phyloP scores from a whole-genome alignment of 2,113 vertebrate species.

The Proterorhinus semilunaris region DNA sequence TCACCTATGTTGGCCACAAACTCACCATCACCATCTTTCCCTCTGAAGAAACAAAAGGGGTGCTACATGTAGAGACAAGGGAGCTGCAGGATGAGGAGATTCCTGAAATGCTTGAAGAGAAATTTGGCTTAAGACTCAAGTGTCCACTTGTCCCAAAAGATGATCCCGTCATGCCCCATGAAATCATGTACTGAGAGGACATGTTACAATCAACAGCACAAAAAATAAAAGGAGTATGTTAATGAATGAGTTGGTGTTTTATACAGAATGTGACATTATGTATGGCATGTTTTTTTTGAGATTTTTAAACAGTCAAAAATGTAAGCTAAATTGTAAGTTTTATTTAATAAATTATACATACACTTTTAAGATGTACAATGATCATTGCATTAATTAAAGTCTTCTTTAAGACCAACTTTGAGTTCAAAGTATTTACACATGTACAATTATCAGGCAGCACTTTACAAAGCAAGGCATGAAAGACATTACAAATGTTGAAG shows the following conservation, averaged over 20 bases:
- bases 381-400: conserved; percentile 86
- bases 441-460: conserved; percentile 87
- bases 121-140: conserved; percentile 67
- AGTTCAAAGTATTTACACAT: conserved; percentile 90
- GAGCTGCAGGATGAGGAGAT: conserved; percentile 71
- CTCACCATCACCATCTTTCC: conserved; percentile 56
- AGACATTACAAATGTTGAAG: conserved; percentile 66
- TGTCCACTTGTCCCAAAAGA: conserved; percentile 70
- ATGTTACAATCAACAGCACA: background rate
- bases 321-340: conserved; percentile 81
- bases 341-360: conserved; percentile 99
- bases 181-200: conserved; percentile 54
- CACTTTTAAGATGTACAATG: conserved; percentile 91
- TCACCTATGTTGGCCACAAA: conserved; percentile 72
- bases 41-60: conserved; percentile 10
- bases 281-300: background rate
- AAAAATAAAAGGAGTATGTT: too few relatives aligned
- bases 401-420: conserved; percentile 75
- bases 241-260: too few relatives aligned
- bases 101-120: conserved; percentile 56
- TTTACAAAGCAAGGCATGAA: conserved; percentile 75
- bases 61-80: conserved; percentile 46
- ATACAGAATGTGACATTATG: too few relatives aligned
- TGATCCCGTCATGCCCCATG: conserved; percentile 50
- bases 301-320: conserved; percentile 9